Evolutionary conservation across 1,140 invertebrate genomes (phyloP).

Genomic region (Trachelipus rathkii): DNA sequence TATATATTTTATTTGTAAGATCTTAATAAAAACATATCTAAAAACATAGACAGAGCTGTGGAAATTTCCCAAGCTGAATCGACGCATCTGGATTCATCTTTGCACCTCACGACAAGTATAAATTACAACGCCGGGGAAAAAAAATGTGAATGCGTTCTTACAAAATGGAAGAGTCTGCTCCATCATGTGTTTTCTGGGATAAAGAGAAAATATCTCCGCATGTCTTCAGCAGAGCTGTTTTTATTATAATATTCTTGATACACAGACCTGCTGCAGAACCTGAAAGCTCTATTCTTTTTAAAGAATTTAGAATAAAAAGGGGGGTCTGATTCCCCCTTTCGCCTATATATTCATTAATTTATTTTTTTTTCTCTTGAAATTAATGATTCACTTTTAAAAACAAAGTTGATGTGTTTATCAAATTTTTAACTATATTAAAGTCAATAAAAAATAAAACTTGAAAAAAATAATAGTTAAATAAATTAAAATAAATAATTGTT

Average conservation of each 20-base stretch:
- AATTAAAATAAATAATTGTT: too few species aligned
- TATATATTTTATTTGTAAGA: too few species aligned
- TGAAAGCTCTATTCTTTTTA: slow-evolving; percentile 42
- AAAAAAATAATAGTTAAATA: too few species aligned
- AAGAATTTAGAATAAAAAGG: neutral
- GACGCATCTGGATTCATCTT: neutral
- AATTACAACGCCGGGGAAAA: slow-evolving; percentile 44
- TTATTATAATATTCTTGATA: slow-evolving; percentile 39
- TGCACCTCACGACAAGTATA: slow-evolving; percentile 43
- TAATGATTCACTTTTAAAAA: too few species aligned
- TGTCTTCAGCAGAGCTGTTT: slow-evolving; percentile 42
- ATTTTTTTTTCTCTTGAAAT: too few species aligned
- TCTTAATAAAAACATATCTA: neutral
- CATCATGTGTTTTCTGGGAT: slow-evolving; percentile 46
- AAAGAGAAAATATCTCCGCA: slow-evolving; percentile 46
- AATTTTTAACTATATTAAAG: too few species aligned
- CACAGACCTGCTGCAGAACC: slow-evolving; percentile 29
- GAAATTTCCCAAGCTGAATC: neutral
- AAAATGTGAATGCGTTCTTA: slow-evolving; percentile 45
- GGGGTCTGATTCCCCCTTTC: neutral
- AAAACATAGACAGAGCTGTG: neutral
- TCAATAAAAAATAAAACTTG: too few species aligned
- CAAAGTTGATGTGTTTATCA: too few species aligned
- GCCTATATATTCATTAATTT: too few species aligned
- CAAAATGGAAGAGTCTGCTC: slow-evolving; percentile 46